Conservation (phyloP, 2,797 vertebrate species). For the Sebastes melanostomus region DNA sequence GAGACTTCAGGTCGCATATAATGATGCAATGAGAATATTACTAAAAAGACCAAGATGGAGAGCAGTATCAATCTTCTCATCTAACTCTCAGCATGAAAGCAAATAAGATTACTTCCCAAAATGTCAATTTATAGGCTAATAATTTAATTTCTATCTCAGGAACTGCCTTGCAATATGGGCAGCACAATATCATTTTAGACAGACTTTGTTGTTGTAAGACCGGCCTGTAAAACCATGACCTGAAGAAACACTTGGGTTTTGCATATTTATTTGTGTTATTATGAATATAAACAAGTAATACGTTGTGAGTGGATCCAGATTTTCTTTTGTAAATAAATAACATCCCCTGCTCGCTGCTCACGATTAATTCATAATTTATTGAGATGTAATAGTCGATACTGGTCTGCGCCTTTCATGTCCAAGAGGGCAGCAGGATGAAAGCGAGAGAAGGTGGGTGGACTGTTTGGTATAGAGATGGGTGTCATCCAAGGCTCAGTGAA, state of each 20-base stretch:
- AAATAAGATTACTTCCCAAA: neutral
- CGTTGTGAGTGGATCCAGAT: neutral
- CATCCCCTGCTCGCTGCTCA: neutral
- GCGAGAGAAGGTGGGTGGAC: conserved; percentile 27
- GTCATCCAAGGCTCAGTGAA: conserved; percentile 6
- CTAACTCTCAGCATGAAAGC: neutral
- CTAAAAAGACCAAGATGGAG: neutral
- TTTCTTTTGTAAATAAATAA: neutral
- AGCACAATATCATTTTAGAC: neutral
- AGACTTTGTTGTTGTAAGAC: neutral
- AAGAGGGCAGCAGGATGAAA: conserved; percentile 61
- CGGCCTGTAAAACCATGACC: neutral
- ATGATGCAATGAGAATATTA: too few relatives aligned
- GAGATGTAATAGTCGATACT: conserved; percentile 29
- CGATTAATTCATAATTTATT: conserved; percentile 59
- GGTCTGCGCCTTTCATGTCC: conserved; percentile 62
- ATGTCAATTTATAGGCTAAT: neutral
- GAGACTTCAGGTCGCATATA: too few relatives aligned
- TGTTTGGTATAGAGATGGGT: conserved; percentile 20
- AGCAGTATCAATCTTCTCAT: neutral
- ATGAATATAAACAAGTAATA: neutral
- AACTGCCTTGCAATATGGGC: neutral
- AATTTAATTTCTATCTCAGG: neutral
- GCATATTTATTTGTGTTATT: neutral
- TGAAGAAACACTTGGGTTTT: neutral